A percentile compares a stretch with the other conserved stretches of the same genome.
phyloP scores from a whole-genome alignment of 1,140 invertebrate genomes.

The Thaumatotibia leucotreta region DNA sequence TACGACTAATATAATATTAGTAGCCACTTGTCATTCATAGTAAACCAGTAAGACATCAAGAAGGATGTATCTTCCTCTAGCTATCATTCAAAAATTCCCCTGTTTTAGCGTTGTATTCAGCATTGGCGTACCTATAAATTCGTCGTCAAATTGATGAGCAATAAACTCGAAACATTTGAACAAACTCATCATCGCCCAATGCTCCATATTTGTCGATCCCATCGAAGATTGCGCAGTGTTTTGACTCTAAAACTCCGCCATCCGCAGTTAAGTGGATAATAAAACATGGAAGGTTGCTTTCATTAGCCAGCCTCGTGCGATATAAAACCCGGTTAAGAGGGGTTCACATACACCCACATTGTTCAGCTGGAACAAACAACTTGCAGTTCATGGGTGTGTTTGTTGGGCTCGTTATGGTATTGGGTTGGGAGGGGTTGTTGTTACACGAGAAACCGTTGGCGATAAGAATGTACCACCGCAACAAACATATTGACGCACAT shows the following conservation, averaged over 20 bases:
- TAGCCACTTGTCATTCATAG: background rate
- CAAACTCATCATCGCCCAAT: slow-evolving; percentile 6
- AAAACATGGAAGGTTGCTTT: slow-evolving; percentile 61
- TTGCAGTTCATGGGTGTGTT: background rate
- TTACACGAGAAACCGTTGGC: background rate
- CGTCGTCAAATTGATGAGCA: background rate
- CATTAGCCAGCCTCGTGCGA: slow-evolving; percentile 41
- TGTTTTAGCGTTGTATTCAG: background rate
- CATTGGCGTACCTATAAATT: background rate
- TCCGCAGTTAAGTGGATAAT: slow-evolving; percentile 50
- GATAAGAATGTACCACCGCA: no score
- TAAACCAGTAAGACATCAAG: no score
- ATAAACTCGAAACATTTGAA: background rate
- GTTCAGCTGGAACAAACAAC: slow-evolving; percentile 7
- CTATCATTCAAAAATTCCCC: no score
- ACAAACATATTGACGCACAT: no score
- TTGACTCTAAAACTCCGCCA: slow-evolving; percentile 23
- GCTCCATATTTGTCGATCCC: slow-evolving; percentile 24
- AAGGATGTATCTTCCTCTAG: no score
- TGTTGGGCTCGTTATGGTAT: background rate
- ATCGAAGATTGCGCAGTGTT: slow-evolving; percentile 25
- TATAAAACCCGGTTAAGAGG: slow-evolving; percentile 51
- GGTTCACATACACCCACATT: background rate
- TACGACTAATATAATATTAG: no score
- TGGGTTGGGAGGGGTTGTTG: background rate